These are phyloP conservation scores for Aelia acuminata DNA, from an alignment of 2,888 invertebrate genomes.

Conservation along the genomic window DNA sequence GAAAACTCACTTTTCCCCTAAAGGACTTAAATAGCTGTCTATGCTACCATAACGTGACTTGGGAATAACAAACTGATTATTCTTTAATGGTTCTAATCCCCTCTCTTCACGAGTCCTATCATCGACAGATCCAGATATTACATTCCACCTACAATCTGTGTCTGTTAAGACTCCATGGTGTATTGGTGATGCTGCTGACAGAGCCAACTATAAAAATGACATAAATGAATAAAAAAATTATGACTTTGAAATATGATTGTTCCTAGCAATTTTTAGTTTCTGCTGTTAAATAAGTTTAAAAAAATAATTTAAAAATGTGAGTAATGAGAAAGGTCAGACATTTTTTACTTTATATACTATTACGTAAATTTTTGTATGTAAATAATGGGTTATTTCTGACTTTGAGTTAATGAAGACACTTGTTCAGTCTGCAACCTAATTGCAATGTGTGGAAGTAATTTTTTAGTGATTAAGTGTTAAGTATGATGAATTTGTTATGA, in stretches of 20 bases:
- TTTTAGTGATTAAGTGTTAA: background rate
- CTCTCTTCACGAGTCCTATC: slow-evolving; percentile 94
- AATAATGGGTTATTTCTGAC: background rate
- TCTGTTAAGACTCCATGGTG: slow-evolving; percentile 95
- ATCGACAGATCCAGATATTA: slow-evolving; percentile 96
- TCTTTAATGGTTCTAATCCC: slow-evolving; percentile 80
- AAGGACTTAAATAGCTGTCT: slow-evolving; percentile 93
- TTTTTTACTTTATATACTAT: background rate
- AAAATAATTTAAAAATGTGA: too few species aligned
- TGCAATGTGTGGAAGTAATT: background rate
- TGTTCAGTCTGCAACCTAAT: background rate
- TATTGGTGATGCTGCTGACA: slow-evolving; percentile 96
- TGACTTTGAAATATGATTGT: background rate
- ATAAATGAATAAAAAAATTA: slow-evolving; percentile 62
- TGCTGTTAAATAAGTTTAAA: background rate
- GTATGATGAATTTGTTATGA: background rate
- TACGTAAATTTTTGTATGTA: background rate
- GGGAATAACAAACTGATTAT: slow-evolving; percentile 85
- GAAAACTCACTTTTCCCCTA: slow-evolving; percentile 78
- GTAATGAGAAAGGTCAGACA: background rate
- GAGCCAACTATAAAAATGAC: slow-evolving; percentile 79
- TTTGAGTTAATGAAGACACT: background rate
- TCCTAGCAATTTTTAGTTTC: background rate
- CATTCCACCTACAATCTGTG: slow-evolving; percentile 97
- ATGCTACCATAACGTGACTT: slow-evolving; percentile 99